A percentile compares a stretch with the other conserved stretches of the same genome.
Evolutionary conservation across 2,797 vertebrate genomes (phyloP).

Genomic region (Liasis olivaceus): DNA sequence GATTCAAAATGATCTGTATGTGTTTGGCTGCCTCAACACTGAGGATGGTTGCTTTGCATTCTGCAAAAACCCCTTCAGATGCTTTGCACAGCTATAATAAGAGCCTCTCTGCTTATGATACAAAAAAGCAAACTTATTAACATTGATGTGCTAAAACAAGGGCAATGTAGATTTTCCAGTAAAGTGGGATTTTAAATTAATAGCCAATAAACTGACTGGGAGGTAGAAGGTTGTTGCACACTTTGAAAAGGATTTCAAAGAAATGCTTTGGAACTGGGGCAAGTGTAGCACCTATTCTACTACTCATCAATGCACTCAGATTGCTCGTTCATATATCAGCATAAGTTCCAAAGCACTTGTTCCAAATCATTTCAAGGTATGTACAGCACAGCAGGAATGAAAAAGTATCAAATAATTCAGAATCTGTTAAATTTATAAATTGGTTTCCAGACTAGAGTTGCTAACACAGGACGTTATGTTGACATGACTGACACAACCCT

Average conservation of each 20-base stretch:
- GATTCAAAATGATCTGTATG: neutral
- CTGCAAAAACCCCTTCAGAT: too few species aligned
- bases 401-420: neutral
- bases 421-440: neutral
- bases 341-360: neutral
- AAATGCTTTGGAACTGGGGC: neutral
- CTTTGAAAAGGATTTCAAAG: neutral
- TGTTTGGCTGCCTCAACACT: neutral
- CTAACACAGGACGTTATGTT: too few species aligned
- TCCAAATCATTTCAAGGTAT: neutral
- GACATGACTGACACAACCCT: neutral
- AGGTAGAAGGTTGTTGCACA: neutral
- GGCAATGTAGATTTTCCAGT: neutral
- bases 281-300: neutral
- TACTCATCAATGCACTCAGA: neutral
- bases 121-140: neutral
- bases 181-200: neutral
- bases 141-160: neutral
- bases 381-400: neutral
- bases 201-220: neutral
- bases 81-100: too few species aligned
- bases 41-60: neutral
- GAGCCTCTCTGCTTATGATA: neutral
- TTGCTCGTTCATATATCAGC: neutral
- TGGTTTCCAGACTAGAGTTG: too few species aligned